These are phyloP conservation scores for Carapus acus DNA, from an alignment of 2,797 vertebrate species.

Conservation along the genomic window DNA sequence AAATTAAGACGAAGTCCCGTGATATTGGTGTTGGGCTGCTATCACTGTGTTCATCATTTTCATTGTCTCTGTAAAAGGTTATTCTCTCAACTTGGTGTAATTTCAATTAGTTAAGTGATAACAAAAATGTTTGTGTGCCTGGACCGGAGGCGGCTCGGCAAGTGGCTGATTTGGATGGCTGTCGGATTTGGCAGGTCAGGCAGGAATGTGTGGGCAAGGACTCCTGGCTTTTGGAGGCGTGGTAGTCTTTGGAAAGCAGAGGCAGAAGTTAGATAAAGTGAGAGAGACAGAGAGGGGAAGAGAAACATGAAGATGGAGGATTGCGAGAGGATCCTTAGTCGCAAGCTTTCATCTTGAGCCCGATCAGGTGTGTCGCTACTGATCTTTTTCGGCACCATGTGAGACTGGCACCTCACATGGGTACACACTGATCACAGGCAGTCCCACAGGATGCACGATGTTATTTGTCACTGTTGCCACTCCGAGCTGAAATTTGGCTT, in stretches of 20 bases:
- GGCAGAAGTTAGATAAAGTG: background rate
- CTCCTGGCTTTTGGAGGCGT: background rate
- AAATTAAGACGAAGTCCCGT: too few relatives aligned
- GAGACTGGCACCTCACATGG: background rate
- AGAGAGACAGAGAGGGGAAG: background rate
- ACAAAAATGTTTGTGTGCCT: background rate
- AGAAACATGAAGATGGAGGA: background rate
- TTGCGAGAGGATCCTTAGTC: background rate
- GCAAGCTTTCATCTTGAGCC: background rate
- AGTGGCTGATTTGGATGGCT: background rate
- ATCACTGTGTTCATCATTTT: background rate
- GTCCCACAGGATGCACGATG: too few relatives aligned
- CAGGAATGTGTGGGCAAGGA: background rate
- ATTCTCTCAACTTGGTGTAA: background rate
- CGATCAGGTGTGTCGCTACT: too few relatives aligned
- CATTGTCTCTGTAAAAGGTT: background rate
- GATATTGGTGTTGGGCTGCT: too few relatives aligned
- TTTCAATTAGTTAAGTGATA: background rate
- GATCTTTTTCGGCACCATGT: too few relatives aligned
- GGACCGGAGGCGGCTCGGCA: too few relatives aligned
- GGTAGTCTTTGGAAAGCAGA: background rate
- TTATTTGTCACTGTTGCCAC: too few relatives aligned
- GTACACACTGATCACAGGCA: background rate
- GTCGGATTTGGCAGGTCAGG: background rate
- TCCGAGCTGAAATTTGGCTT: too few relatives aligned